Evolutionary conservation across 30 jellyfish, hydroid and myxozoan species (phyloP).

Genomic region (Turritopsis dohrnii): DNA sequence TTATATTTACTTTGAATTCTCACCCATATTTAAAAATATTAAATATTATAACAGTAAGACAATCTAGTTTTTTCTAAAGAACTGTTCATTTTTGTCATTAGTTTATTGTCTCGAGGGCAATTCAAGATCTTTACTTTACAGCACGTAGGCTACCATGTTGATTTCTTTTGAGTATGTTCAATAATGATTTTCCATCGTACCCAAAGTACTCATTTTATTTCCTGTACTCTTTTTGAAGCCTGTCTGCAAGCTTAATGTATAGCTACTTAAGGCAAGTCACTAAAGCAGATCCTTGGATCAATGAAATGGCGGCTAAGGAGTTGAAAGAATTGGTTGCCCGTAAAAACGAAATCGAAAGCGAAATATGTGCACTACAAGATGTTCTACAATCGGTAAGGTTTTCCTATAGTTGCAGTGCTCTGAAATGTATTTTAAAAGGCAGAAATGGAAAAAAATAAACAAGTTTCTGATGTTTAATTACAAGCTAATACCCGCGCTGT

Average conservation of each 20-base stretch:
- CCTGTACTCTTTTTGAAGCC: too few relatives aligned
- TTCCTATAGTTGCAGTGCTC: neutral
- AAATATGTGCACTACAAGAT: slow-evolving; percentile 6
- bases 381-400: neutral
- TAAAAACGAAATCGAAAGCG: slow-evolving; percentile 2
- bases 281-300: neutral
- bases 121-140: neutral
- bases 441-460: too few relatives aligned
- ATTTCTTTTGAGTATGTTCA: neutral
- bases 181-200: neutral
- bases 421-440: too few relatives aligned
- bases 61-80: too few relatives aligned
- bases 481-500: too few relatives aligned
- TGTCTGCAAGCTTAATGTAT: too few relatives aligned
- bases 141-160: neutral
- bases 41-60: too few relatives aligned
- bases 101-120: too few relatives aligned
- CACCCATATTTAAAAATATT: too few relatives aligned
- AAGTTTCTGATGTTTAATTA: too few relatives aligned
- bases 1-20: too few relatives aligned
- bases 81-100: too few relatives aligned
- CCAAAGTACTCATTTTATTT: neutral
- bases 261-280: neutral
- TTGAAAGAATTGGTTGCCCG: slow-evolving; percentile 2
- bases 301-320: neutral